Percentiles rank a stretch among this genome's conserved stretches.
These are phyloP conservation scores for Gadus macrocephalus DNA, from an alignment of 2,113 vertebrate genomes.

Conservation along the genomic window DNA sequence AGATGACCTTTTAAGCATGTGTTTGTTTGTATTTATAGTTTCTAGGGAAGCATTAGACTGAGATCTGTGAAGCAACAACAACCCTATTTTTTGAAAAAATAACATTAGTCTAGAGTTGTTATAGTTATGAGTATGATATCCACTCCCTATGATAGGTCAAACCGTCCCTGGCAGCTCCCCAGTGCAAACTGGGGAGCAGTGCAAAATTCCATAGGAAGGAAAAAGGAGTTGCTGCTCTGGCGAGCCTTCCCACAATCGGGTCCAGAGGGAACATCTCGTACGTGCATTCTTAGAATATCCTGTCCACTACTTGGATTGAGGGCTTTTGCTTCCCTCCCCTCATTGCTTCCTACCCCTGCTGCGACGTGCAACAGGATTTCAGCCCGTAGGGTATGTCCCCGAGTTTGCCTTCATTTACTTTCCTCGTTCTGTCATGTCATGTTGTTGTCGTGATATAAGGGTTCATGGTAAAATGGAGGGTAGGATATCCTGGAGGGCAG, in stretches of 20 bases:
- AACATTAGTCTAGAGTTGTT: background rate
- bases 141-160: background rate
- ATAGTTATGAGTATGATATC: background rate
- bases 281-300: background rate
- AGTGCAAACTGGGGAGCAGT: background rate
- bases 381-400: background rate
- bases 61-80: no score
- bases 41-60: no score
- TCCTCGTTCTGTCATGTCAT: background rate
- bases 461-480: background rate
- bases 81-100: background rate
- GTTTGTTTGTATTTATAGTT: no score
- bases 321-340: background rate
- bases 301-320: background rate
- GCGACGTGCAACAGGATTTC: background rate
- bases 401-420: background rate
- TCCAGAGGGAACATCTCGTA: background rate
- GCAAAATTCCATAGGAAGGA: background rate
- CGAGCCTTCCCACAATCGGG: background rate
- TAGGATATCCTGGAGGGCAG: background rate
- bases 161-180: background rate
- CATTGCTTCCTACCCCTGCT: background rate
- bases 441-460: background rate
- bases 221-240: background rate
- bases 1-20: no score